Evolutionary conservation across 2,113 vertebrate species (phyloP), one percentile per base, ranked within the genome.

Genomic region (Myanophis thanlyinensis): DNA sequence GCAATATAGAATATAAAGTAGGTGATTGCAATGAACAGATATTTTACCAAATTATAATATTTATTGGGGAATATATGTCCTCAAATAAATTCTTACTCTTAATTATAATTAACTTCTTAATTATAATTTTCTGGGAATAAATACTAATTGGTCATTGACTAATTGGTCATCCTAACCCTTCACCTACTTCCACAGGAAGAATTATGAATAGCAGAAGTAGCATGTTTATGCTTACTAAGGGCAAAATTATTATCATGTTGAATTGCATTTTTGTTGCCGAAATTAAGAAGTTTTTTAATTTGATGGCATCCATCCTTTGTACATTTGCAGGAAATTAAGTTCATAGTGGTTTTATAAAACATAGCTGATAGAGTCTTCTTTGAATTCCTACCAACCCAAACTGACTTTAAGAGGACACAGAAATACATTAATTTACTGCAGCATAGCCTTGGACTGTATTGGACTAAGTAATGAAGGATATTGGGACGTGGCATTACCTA

Each of bases 181-280:
- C 56, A 85, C 85, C 87, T 54, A 90, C 91, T 87, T 95, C 44
- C 51, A 93, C 88, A 47, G 93, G 89, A 94, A 91, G 25, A 27
- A 91, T 93, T 62, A 73, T 35, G 91, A 92, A 93, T 95, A 51
- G 89, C 89, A 87, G 35, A 44, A 53, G 87, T 92, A 92, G 53
- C 85, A 27, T 85, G 90, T 84, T 95, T 93, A 88, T 95, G 73
- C 9, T 73, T 54, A 67, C 88, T 52, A 94, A 86, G 87, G 92
- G 91, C 94, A 92, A 95, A 93, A 92, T 22, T 89, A 95, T 94
- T 91, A 27, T 95, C 53, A 93, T 85, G 49, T 89, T 96, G 93
- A 56, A 73, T 89, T 87, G 92, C 96, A 92, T 96, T 96, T 95
- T 96, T 95, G 95, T 96, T 86, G 56, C 94, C 95, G 92, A 94